phyloP scores from a whole-genome alignment of 2,797 vertebrate genomes.

The Chaenodraco wilsoni region DNA sequence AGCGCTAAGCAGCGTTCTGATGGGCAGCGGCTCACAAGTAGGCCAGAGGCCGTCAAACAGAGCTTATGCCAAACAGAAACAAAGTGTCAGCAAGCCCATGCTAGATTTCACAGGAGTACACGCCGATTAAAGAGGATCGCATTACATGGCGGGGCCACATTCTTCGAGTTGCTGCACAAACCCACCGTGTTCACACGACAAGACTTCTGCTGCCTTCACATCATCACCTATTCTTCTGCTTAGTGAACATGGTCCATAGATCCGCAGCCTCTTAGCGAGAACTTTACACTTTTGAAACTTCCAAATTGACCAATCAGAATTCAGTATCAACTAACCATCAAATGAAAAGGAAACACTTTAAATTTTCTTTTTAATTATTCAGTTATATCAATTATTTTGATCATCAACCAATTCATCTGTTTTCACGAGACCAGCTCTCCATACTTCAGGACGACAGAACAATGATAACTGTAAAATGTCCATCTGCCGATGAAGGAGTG shows the following conservation, averaged over 20 bases:
- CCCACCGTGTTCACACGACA: background rate
- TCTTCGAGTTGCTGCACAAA: constrained; percentile 59
- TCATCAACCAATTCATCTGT: background rate
- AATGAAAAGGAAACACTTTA: background rate
- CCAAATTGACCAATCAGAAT: background rate
- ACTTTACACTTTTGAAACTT: background rate
- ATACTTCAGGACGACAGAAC: background rate
- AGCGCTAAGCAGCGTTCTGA: constrained; percentile 55
- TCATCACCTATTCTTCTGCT: background rate
- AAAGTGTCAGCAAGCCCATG: constrained; percentile 74
- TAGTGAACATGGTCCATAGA: too few species aligned
- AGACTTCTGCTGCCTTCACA: background rate
- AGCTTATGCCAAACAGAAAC: constrained; percentile 74
- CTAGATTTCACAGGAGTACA: constrained; percentile 77
- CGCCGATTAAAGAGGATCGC: constrained; percentile 71
- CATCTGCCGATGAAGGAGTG: too few species aligned
- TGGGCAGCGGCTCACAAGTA: constrained; percentile 60
- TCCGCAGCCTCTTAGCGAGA: too few species aligned
- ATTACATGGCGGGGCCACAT: constrained; percentile 61
- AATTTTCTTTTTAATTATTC: background rate
- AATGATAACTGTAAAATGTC: too few species aligned
- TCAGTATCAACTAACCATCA: too few species aligned
- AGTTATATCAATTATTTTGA: background rate
- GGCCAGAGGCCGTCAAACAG: constrained; percentile 75
- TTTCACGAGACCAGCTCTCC: background rate